Conservation (phyloP, 2,888 invertebrate genomes). For the Ichneumoninae sp. region DNA sequence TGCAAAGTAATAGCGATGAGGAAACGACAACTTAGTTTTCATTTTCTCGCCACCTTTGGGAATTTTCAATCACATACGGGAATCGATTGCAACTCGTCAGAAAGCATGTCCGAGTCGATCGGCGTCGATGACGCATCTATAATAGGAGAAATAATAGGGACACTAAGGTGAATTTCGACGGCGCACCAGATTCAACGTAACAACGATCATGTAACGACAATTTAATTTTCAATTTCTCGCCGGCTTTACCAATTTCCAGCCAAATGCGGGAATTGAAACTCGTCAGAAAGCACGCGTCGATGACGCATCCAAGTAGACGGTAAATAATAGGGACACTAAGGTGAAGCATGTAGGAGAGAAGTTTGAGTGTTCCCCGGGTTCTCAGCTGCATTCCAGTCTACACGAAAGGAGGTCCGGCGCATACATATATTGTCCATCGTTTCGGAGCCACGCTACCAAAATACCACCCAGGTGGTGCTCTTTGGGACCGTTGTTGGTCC, state of each 20-base stretch:
- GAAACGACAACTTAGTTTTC: not conserved
- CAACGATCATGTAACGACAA: not conserved
- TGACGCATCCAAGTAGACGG: conserved; percentile 2
- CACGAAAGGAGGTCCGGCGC: conserved; percentile 39
- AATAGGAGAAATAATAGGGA: too few relatives aligned
- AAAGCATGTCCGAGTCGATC: too few relatives aligned
- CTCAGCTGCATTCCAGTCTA: conserved; percentile 60
- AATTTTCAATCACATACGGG: too few relatives aligned
- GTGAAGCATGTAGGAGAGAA: conserved; percentile 1
- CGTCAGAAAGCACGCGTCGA: not conserved
- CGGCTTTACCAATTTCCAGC: too few relatives aligned
- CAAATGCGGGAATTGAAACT: not conserved
- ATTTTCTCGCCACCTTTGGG: too few relatives aligned
- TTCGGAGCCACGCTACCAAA: conserved; percentile 51
- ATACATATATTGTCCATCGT: conserved; percentile 34
- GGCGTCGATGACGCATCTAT: too few relatives aligned
- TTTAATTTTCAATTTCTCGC: not conserved
- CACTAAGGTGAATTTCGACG: too few relatives aligned
- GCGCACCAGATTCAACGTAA: not conserved
- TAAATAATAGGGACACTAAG: not conserved
- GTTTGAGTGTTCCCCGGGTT: conserved; percentile 15
- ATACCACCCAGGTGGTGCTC: conserved; percentile 69
- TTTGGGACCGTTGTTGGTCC: conserved; percentile 24
- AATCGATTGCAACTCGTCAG: too few relatives aligned
- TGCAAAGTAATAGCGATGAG: not conserved